Evolutionary conservation across 2,113 vertebrate genomes (phyloP).

Genomic region (Mirza zaza): DNA sequence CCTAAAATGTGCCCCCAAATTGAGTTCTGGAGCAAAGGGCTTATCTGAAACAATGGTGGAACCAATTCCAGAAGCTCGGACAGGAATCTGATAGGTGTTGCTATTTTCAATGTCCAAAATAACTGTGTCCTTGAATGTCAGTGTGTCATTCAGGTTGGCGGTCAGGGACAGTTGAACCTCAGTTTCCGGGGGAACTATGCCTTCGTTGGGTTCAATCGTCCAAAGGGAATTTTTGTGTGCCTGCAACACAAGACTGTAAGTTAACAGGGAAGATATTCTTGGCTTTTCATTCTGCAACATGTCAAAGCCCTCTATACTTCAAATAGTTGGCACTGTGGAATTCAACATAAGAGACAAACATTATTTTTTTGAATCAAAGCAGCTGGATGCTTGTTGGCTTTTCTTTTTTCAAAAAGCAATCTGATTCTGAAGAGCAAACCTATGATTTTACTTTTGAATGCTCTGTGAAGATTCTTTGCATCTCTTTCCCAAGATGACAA

Average conservation of each 20-base stretch:
- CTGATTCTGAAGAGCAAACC: conserved; percentile 46
- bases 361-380: conserved; percentile 58
- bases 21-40: conserved; percentile 86
- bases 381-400: conserved; percentile 61
- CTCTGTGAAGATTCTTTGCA: conserved; percentile 31
- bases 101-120: conserved; percentile 84
- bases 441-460: conserved; percentile 51
- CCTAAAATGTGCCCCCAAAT: conserved; percentile 91
- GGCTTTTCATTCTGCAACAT: conserved; percentile 6
- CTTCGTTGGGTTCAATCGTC: conserved; percentile 86
- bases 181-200: conserved; percentile 81
- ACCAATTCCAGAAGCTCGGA: conserved; percentile 87
- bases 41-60: conserved; percentile 89
- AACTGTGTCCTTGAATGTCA: conserved; percentile 85
- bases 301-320: conserved; percentile 49
- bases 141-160: conserved; percentile 87
- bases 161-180: conserved; percentile 84
- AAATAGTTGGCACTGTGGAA: neutral
- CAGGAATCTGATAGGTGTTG: conserved; percentile 73
- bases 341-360: conserved; percentile 59
- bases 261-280: conserved; percentile 12
- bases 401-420: conserved; percentile 29
- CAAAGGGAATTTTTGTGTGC: conserved; percentile 81
- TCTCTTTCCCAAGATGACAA: conserved; percentile 42
- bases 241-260: conserved; percentile 78